These are phyloP conservation scores for Drosophila insularis DNA, from an alignment of 1,140 invertebrate species.

Conservation along the genomic window DNA sequence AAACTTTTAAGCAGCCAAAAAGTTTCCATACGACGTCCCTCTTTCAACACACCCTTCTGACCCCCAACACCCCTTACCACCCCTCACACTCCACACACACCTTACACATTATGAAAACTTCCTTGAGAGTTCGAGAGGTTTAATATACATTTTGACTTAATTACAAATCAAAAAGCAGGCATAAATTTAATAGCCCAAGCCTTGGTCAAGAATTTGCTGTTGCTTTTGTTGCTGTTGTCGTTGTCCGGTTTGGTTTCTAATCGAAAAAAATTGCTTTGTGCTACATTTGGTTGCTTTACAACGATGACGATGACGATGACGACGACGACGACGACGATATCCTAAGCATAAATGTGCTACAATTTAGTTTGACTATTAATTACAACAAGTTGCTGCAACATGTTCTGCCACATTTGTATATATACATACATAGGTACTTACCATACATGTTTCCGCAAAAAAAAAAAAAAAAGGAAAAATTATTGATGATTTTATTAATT, in stretches of 20 bases:
- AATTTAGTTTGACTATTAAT: slow-evolving; percentile 79
- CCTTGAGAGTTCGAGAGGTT: slow-evolving; percentile 32
- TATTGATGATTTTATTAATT: slow-evolving; percentile 81
- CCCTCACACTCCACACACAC: slow-evolving; percentile 20
- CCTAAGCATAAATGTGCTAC: slow-evolving; percentile 72
- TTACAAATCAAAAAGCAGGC: slow-evolving; percentile 68
- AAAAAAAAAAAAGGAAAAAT: slow-evolving; percentile 64
- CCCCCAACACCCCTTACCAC: not conserved
- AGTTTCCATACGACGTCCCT: slow-evolving; percentile 10
- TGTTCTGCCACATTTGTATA: slow-evolving; percentile 1
- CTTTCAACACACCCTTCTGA: not conserved
- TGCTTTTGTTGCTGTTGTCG: slow-evolving; percentile 27
- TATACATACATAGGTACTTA: not conserved
- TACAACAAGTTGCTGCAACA: slow-evolving; percentile 58
- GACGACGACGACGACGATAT: slow-evolving; percentile 19
- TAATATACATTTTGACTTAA: slow-evolving; percentile 76
- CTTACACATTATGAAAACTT: slow-evolving; percentile 20
- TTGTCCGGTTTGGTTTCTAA: slow-evolving; percentile 63
- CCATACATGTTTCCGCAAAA: slow-evolving; percentile 24
- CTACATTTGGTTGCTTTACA: slow-evolving; percentile 57
- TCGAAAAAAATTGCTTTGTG: slow-evolving; percentile 75
- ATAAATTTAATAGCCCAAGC: slow-evolving; percentile 66
- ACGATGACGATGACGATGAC: not conserved
- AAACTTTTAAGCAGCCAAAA: slow-evolving; percentile 57
- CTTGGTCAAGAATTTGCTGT: slow-evolving; percentile 58